Percentiles rank a stretch among this genome's conserved stretches.
These are phyloP conservation scores for Okapia johnstoni DNA, from an alignment of 2,113 vertebrate genomes.

Conservation along the genomic window DNA sequence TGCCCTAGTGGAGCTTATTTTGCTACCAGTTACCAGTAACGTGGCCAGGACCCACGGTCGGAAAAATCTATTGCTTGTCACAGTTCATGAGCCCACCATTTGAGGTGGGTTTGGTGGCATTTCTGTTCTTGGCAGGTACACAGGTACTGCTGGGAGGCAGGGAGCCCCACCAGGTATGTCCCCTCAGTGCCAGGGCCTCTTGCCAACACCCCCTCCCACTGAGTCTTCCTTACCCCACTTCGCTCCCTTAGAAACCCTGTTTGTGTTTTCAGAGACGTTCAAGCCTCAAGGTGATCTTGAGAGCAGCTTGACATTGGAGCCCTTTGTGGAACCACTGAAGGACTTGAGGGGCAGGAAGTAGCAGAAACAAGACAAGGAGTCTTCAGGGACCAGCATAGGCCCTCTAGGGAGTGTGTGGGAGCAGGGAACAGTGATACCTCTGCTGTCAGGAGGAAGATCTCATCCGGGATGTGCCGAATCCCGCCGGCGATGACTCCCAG, in stretches of 20 bases:
- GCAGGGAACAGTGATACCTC: conserved; percentile 81
- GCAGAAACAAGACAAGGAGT: not conserved
- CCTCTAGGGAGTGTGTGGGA: not conserved
- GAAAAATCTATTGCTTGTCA: not conserved
- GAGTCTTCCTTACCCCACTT: not conserved
- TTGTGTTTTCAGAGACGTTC: not conserved
- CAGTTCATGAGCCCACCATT: not conserved
- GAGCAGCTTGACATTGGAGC: not conserved
- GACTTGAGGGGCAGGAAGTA: not conserved
- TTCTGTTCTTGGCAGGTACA: not conserved
- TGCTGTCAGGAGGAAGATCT: conserved; percentile 95
- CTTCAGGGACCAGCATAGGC: not conserved
- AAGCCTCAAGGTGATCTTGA: not conserved
- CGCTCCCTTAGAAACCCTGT: not conserved
- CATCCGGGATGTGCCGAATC: conserved; percentile 93
- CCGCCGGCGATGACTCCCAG: conserved; percentile 91
- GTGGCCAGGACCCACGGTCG: not conserved
- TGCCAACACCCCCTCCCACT: not conserved
- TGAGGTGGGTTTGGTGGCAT: not conserved
- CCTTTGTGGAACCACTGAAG: not conserved
- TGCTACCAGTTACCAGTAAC: not conserved
- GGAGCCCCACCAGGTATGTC: not conserved
- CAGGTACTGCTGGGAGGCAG: not conserved
- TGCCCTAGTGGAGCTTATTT: not conserved
- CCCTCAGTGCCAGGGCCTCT: not conserved